Conservation (phyloP, 2,888 invertebrate genomes). For the Perithous albicinctus region DNA sequence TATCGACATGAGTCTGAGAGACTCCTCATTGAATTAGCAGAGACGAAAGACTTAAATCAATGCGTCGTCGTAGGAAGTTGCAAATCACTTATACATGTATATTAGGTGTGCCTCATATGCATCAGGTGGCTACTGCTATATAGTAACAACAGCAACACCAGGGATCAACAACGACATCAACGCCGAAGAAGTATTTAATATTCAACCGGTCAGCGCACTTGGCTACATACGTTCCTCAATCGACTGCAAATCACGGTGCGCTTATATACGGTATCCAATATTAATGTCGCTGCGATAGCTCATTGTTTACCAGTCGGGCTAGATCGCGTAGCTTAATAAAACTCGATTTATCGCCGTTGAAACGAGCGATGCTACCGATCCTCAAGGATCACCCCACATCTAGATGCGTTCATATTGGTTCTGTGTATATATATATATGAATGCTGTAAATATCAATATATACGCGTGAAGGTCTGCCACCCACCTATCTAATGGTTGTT, state of each 20-base stretch:
- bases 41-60: background rate
- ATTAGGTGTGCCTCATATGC: conserved; percentile 14
- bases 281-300: conserved; percentile 74
- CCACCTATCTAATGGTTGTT: background rate
- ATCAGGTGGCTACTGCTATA: conserved; percentile 18
- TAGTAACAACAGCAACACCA: conserved; percentile 4
- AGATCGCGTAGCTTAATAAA: conserved; percentile 62
- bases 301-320: conserved; percentile 74
- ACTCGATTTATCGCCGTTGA: conserved; percentile 71
- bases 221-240: conserved; percentile 65
- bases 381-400: conserved; percentile 31
- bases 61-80: background rate
- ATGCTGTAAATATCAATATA: conserved; percentile 1
- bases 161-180: conserved; percentile 37
- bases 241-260: conserved; percentile 74
- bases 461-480: background rate
- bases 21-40: background rate
- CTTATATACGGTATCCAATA: conserved; percentile 47
- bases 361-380: conserved; percentile 48
- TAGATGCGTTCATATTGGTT: background rate
- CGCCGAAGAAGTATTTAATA: conserved; percentile 70
- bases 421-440: background rate
- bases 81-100: background rate
- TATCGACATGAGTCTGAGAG: background rate
- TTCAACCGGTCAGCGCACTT: conserved; percentile 74